Conservation (phyloP, 2,888 invertebrate genomes). For the Psylliodes chrysocephalus region DNA sequence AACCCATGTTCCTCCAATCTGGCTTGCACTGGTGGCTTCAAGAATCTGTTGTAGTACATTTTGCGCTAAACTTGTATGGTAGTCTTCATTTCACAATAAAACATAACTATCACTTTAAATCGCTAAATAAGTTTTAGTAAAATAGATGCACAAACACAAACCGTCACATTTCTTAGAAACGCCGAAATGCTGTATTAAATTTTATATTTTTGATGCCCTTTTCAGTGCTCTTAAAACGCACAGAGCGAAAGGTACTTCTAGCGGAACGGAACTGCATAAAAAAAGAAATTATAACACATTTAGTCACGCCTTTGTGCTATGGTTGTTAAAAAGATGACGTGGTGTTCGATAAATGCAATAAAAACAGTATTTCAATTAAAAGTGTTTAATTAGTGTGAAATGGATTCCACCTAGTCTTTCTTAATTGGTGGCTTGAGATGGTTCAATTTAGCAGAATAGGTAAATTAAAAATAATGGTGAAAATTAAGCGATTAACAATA, state of each 20-base stretch:
- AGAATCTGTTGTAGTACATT: slow-evolving; percentile 63
- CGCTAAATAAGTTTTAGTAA: no score
- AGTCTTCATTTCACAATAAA: neutral
- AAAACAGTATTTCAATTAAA: slow-evolving; percentile 23
- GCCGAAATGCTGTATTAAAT: no score
- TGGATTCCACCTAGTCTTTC: neutral
- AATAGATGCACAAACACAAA: no score
- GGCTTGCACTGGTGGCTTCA: slow-evolving; percentile 60
- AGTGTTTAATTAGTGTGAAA: slow-evolving; percentile 21
- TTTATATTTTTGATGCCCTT: no score
- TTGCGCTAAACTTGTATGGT: neutral
- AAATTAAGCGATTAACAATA: no score
- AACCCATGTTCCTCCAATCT: slow-evolving; percentile 57
- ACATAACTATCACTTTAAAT: neutral
- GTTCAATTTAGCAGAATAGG: no score
- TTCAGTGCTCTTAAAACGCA: no score
- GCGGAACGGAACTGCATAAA: neutral
- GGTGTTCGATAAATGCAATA: slow-evolving; percentile 10
- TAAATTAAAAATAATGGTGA: no score
- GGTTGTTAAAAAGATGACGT: slow-evolving; percentile 14
- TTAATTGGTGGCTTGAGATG: neutral
- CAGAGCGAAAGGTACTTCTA: neutral
- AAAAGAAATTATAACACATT: neutral
- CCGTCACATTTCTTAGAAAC: no score
- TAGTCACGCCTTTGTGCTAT: slow-evolving; percentile 6